Evolutionary conservation across 2,888 invertebrate genomes (phyloP).

Genomic region (Melanostoma mellinum): DNA sequence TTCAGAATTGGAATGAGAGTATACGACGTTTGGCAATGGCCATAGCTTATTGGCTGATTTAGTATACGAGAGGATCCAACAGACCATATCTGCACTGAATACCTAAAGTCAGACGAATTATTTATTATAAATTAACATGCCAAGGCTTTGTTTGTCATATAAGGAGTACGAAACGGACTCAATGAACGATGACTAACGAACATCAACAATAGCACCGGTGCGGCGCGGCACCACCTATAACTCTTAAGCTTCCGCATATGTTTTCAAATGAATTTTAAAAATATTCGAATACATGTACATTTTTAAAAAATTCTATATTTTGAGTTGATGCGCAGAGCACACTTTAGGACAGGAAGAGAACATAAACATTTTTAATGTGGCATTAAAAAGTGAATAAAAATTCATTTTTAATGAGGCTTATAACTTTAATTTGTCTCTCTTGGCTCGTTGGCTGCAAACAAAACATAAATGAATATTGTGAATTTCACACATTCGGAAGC

Average conservation of each 20-base stretch:
- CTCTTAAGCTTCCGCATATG: constrained; percentile 56
- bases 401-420: constrained; percentile 59
- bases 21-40: constrained; percentile 12
- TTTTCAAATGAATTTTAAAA: constrained; percentile 5
- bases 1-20: constrained; percentile 67
- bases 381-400: constrained; percentile 61
- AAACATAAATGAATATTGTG: constrained; percentile 37
- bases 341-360: constrained; percentile 3
- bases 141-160: constrained; percentile 42
- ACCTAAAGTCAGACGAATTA: constrained; percentile 36
- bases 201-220: neutral
- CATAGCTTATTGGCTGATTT: constrained; percentile 49
- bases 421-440: constrained; percentile 54
- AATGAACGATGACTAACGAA: constrained; percentile 40
- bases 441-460: constrained; percentile 2
- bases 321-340: no score
- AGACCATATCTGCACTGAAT: constrained; percentile 51
- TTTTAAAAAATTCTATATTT: no score
- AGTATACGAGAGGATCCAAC: neutral
- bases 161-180: neutral
- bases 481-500: constrained; percentile 55
- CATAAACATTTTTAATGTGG: constrained; percentile 64
- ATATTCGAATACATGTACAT: neutral
- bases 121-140: neutral
- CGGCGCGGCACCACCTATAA: no score